phyloP scores from a whole-genome alignment of 2,797 vertebrate species.

The Pseudochaenichthys georgianus region DNA sequence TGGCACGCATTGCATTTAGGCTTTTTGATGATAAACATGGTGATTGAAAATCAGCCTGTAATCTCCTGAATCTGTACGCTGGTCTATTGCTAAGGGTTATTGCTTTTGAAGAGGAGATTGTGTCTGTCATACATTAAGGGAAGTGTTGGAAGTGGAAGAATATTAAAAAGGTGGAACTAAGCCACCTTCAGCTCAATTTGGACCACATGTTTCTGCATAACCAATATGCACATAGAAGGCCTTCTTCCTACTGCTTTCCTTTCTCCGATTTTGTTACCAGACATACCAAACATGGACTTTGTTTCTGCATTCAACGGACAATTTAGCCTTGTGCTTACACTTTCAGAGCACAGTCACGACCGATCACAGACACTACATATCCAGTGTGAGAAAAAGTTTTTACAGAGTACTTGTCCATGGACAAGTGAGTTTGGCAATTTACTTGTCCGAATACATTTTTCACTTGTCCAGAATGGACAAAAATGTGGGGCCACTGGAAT shows the following conservation, averaged over 20 bases:
- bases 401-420: too few relatives aligned
- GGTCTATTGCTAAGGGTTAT: constrained; percentile 7
- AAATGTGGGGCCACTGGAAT: too few relatives aligned
- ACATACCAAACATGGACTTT: constrained; percentile 74
- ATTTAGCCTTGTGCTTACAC: constrained; percentile 33
- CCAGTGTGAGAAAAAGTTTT: too few relatives aligned
- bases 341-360: constrained; percentile 24
- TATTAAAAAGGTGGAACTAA: constrained; percentile 23
- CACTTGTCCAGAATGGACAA: too few relatives aligned
- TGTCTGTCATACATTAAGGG: background rate
- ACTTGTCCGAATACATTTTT: too few relatives aligned
- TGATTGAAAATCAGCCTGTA: background rate
- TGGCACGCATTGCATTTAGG: background rate
- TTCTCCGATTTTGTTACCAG: constrained; percentile 37
- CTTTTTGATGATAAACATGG: constrained; percentile 6
- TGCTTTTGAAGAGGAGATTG: constrained; percentile 6
- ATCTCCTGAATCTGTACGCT: background rate
- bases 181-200: constrained; percentile 6
- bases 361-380: background rate
- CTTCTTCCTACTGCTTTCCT: constrained; percentile 20
- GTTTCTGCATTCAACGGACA: constrained; percentile 39
- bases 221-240: constrained; percentile 51
- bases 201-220: constrained; percentile 33
- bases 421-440: too few relatives aligned
- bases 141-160: constrained; percentile 2